Evolutionary conservation across 2,113 vertebrate genomes (phyloP).

Genomic region (Ciconia stormi): DNA sequence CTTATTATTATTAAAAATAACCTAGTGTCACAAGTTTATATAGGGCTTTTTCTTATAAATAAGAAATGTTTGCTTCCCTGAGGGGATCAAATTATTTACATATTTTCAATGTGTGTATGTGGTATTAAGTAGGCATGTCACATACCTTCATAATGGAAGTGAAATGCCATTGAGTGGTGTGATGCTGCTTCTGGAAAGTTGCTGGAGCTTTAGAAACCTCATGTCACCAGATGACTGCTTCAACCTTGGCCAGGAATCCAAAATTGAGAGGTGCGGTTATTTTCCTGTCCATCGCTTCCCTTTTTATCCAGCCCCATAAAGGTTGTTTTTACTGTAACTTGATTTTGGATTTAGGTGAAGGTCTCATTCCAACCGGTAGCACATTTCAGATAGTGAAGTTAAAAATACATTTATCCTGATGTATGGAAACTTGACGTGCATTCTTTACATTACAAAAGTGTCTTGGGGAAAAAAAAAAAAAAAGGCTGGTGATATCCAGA

Average conservation of each 20-base stretch:
- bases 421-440: background rate
- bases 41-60: background rate
- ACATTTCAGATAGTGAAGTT: background rate
- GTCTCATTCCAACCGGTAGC: background rate
- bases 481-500: background rate
- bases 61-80: background rate
- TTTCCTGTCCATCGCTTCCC: background rate
- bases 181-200: background rate
- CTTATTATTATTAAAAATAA: background rate
- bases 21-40: background rate
- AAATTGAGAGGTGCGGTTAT: background rate
- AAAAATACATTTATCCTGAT: background rate
- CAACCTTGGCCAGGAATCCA: background rate
- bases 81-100: background rate
- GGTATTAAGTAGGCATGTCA: background rate
- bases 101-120: background rate
- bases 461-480: background rate
- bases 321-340: background rate
- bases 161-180: background rate
- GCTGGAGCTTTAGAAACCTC: background rate
- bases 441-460: background rate
- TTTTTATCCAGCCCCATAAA: background rate
- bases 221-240: background rate
- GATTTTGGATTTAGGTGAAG: background rate
- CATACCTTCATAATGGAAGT: background rate